Conservation (phyloP, 2,113 vertebrate genomes). For the Gallinago media region DNA sequence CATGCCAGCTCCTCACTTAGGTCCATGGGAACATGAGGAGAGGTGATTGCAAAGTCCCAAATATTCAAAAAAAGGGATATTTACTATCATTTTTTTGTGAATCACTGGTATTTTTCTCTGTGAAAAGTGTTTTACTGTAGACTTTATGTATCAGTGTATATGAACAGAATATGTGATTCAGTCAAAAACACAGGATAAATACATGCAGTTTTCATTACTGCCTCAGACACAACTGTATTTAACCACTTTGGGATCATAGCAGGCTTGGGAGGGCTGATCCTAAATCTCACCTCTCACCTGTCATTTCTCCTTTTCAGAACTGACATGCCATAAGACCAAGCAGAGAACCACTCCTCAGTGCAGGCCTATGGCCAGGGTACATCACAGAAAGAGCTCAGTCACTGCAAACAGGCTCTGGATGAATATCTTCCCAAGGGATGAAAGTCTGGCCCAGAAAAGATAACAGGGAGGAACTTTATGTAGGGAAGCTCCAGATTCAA, state of each 20-base stretch:
- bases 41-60: not conserved
- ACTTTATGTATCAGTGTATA: not conserved
- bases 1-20: not conserved
- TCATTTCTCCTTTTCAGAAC: not conserved
- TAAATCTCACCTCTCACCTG: not conserved
- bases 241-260: not conserved
- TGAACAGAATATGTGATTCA: not conserved
- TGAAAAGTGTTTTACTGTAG: not conserved
- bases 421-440: not conserved
- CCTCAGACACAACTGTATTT: not conserved
- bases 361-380: not conserved
- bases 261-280: not conserved
- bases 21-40: rapidly evolving
- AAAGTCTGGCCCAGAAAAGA: not conserved
- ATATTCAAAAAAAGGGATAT: not conserved
- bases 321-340: not conserved
- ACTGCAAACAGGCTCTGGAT: not conserved
- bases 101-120: not conserved
- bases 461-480: not conserved
- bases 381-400: not conserved
- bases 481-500: not conserved
- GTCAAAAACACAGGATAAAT: not conserved
- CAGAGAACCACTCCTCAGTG: not conserved
- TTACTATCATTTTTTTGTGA: not conserved
- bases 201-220: not conserved